Evolutionary conservation across 2,888 invertebrate species (phyloP), one percentile per base, ranked within the genome.

Genomic region (Zootermopsis nevadensis): DNA sequence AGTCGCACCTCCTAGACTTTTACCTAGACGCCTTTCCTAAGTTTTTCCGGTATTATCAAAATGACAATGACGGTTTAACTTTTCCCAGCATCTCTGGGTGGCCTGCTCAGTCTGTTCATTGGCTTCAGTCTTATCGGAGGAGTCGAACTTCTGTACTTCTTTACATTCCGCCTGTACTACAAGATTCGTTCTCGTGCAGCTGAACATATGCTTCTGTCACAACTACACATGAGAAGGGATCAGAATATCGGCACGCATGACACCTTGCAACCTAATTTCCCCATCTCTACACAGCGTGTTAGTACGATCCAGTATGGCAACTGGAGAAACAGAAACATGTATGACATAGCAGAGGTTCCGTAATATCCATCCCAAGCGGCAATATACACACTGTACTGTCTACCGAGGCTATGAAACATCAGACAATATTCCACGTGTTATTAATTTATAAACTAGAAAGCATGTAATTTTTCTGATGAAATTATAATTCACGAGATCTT

Each of bases 61-160:
- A 38, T 38, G 38, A 7, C 10, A 15, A 48, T 19, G 19, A 19
- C 48, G 19, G 19, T 48, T 19, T 48, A 19, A 48, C 48, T n/a
- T 60, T 60, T 91, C 91, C 86, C 89, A 94, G 95, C 94, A 86
- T 93, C 93, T 2, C 94, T 94, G 86, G 95, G 95, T 0, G 94
- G 94, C 27, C 90, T 94, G 0, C 89, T 94, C 1, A 93, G 94
- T 66, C 89, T 95, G 10, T 93, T 94, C 89, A 91, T 94, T 53
- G 95, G 94, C 2, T 94, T 94, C 87, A 94, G 94, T 77, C 90
- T 94, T 35, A 92, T 94, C 85, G 93, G 94, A 0, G 93, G 92
- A 4, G 92, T 94, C 85, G 94, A 95, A 88, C 88, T 94, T 79
- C 85, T 94, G 8, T 91, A 94, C 22, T 74, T 38, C 42, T 74